Evolutionary conservation across 2,797 vertebrate genomes (phyloP).

Genomic region (Spheniscus humboldti): DNA sequence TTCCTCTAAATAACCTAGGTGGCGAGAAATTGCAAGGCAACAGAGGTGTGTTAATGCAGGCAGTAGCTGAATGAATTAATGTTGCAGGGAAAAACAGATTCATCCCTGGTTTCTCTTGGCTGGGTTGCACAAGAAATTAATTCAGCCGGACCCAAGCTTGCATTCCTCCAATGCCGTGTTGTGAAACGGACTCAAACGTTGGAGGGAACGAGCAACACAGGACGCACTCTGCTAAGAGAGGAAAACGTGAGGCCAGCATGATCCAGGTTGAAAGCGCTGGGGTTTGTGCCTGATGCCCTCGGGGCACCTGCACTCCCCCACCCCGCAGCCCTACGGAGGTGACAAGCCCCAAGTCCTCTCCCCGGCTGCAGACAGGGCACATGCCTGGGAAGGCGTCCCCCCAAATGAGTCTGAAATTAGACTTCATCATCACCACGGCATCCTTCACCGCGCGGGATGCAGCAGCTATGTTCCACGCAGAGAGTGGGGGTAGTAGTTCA

Average conservation of each 20-base stretch:
- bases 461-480: accelerated
- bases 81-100: neutral
- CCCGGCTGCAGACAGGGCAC: neutral
- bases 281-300: neutral
- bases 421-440: accelerated
- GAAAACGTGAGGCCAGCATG: neutral
- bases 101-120: neutral
- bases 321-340: neutral
- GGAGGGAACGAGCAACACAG: neutral
- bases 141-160: neutral
- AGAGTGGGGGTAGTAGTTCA: accelerated
- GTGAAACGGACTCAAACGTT: accelerated
- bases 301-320: neutral
- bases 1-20: neutral
- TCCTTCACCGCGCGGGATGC: accelerated
- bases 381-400: accelerated
- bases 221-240: neutral
- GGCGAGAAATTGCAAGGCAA: neutral
- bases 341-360: neutral
- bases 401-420: accelerated
- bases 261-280: accelerated
- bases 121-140: accelerated
- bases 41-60: neutral
- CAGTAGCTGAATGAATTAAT: neutral
- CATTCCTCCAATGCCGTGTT: neutral